A percentile compares a stretch with the other conserved stretches of the same genome.
Evolutionary conservation across 2,797 vertebrate genomes (phyloP).

Genomic region (Furcifer pardalis): DNA sequence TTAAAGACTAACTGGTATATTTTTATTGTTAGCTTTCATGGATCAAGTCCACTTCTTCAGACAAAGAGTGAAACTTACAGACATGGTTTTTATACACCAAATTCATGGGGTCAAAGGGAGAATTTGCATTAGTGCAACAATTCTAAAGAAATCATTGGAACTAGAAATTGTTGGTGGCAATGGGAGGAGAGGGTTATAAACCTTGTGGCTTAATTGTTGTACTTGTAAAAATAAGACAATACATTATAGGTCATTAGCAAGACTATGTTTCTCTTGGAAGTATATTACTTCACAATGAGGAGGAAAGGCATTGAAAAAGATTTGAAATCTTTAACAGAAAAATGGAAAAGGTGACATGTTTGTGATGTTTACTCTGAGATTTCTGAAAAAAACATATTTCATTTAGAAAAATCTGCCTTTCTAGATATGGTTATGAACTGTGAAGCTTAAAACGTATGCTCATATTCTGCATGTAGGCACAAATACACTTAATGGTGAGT

Average conservation of each 20-base stretch:
- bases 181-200: neutral
- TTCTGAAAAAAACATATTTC: constrained; percentile 37
- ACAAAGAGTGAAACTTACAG: no score
- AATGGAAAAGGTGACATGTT: constrained; percentile 62
- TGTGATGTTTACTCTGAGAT: constrained; percentile 52
- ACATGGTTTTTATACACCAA: no score
- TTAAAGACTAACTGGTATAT: no score
- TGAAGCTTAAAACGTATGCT: constrained; percentile 56
- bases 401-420: constrained; percentile 64
- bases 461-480: constrained; percentile 55
- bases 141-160: constrained; percentile 54
- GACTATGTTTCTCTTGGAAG: constrained; percentile 67
- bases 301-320: constrained; percentile 36
- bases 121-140: constrained; percentile 9
- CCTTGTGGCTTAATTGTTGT: constrained; percentile 69
- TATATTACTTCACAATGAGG: constrained; percentile 62
- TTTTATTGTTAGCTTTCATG: no score
- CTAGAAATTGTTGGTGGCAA: constrained; percentile 23
- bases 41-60: no score
- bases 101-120: no score
- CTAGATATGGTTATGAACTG: constrained; percentile 69
- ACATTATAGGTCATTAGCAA: constrained; percentile 75
- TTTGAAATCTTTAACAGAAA: constrained; percentile 67
- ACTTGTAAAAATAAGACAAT: constrained; percentile 74
- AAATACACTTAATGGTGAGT: constrained; percentile 53